Evolutionary conservation across 2,797 vertebrate genomes (phyloP), one percentile per base, ranked within the genome.

Genomic region (Chelidonichthys spinosus): DNA sequence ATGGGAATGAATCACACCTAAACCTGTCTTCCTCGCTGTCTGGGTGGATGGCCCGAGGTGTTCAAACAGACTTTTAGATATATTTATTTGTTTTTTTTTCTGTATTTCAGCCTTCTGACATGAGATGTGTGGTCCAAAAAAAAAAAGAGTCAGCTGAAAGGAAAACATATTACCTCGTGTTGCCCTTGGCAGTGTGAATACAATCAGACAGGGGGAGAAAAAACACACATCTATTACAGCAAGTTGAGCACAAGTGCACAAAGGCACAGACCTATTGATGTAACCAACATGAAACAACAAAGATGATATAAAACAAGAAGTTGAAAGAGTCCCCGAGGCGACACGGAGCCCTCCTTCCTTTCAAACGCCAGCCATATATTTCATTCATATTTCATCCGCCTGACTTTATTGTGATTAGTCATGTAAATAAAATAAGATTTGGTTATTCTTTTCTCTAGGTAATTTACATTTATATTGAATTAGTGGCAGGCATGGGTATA

Each of bases 381-480:
- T 85, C 86, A 90, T 91, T 93, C 90, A 93, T 94, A 92, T 94
- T 95, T 95, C 92, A 93, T 92, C 90, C 75, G 84, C 81, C 88
- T 82, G 85, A 85, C 85, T 92, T 93, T 89, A 93, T 94, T 93
- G 91, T 93, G 94, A 95, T 95, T 94, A 94, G 93, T 93, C 93
- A 92, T 94, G 94, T 94, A 95, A 95, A 95, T 94, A 95, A 94
- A 95, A 94, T 91, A 90, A 93, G 93, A 93, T 94, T 94, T 93
- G 89, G 90, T 94, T 93, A 91, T 94, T 94, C 92, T 93, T 91
- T 91, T 91, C 85, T 91, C 89, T 69, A 82, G 92, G 92, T 93
- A 90, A 95, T 95, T 94, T 95, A 95, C 94, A 95, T 95, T 95
- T 95, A 94, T 95, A 95, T 94, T 95, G 93, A 95, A 95, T 95